Evolutionary conservation across 2,888 invertebrate species (phyloP), one percentile per base, ranked within the genome.

Genomic region (Eupithecia dodoneata): DNA sequence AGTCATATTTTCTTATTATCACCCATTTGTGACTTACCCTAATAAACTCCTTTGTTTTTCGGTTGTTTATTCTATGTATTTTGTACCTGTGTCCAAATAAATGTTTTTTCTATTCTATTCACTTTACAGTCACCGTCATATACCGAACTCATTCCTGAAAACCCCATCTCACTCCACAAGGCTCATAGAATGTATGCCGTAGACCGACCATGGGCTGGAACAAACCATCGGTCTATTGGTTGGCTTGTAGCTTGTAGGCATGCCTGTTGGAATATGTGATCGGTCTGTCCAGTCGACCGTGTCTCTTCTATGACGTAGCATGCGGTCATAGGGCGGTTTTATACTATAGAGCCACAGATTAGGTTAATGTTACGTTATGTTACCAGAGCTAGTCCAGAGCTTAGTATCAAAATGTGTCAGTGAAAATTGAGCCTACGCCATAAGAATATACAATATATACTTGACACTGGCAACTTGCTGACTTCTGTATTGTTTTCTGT

Each of bases 231-330:
- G 63, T 63, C 63, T 30, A 63, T 30, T 63, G 63, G 63, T 63
- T 63, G 63, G 63, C 63, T 63, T 30, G 30, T 30, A 63, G 63
- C 63, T 63, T 63, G 63, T 63, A 63, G 63, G 63, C 63, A 63
- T 63, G 18, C 18, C 12, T 63, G 63, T 63, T 63, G 30, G 63
- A 18, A 63, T 63, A 63, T 30, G 9, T 59, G 59, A 59, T 59
- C 59, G 18, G 10, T 30, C 63, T 63, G 63, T 10, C 30, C 63
- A 63, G 10, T 63, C 30, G 63, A 30, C 30, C 30, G 18, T 41
- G 47, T 49, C 42, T 49, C 63, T 7, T 63, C 63, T 63, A 63
- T 63, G 63, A 63, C 63, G 30, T 59, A 59, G 30, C 12, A 63
- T 63, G 18, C n/a, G n/a, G 18, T 9, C 3, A 3, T 59, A 30